phyloP scores from a whole-genome alignment of 2,797 vertebrate species.

The Dermochelys coriacea region DNA sequence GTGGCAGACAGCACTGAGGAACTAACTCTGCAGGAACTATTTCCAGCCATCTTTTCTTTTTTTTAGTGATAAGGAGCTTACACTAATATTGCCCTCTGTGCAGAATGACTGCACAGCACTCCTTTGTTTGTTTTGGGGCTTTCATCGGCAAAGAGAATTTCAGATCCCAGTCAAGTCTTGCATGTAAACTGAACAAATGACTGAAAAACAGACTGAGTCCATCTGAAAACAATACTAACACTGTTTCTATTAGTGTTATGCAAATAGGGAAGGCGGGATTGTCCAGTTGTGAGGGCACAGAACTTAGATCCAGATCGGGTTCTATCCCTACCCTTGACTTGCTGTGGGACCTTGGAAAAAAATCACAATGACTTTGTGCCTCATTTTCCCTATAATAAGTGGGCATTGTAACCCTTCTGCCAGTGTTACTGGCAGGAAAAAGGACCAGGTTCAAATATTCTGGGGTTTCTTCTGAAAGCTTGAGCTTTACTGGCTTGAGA shows the following conservation, averaged over 20 bases:
- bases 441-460: background rate
- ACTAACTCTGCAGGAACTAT: fast-evolving
- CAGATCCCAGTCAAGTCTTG: background rate
- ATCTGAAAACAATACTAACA: background rate
- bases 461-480: background rate
- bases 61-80: background rate
- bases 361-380: background rate
- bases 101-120: background rate
- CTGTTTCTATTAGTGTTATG: background rate
- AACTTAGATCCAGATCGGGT: fast-evolving
- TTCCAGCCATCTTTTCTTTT: background rate
- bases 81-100: background rate
- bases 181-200: background rate
- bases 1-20: background rate
- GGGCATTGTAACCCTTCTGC: background rate
- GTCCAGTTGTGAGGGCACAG: background rate
- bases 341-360: background rate
- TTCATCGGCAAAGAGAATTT: background rate
- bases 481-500: background rate
- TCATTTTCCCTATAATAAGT: background rate
- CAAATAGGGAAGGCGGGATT: background rate
- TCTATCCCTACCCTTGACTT: background rate
- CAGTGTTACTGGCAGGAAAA: background rate
- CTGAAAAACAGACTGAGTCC: background rate
- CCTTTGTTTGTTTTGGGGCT: background rate